Base-by-base conservation (phyloP, 1,140 invertebrate species). In the Eubasilissa regina region DNA sequence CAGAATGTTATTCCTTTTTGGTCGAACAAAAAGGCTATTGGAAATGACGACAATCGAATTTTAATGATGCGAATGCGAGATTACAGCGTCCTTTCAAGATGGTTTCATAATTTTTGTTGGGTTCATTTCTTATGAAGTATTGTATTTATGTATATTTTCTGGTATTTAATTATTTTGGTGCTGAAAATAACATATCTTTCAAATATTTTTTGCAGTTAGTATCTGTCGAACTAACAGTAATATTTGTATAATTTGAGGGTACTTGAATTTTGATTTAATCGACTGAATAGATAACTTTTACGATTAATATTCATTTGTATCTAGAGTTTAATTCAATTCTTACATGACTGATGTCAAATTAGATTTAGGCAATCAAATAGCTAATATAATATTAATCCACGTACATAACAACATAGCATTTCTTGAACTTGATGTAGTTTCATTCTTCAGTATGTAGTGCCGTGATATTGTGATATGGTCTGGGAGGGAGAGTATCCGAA, bases 1-100 rank as follows among this genome's bases (percentile, higher is more conserved):
- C 19, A 53, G 51, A 74, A 74, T 56, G 70, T 74, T 21, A 56
- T 74, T 74, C 70, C 70, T 74, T 74, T 74, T 74, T 74, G 70
- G 53, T 17, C 7, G 9, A 15, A 47, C 62, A 66, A 66, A 64
- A 66, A 66, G 4, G 45, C 45, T 44, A 44, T 43, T 43, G 35
- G 15, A 15, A 19, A 11, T 17, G 43, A 13, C 17, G 13, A 7
- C 13, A n/a, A n/a, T 66, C 43, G 13, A 7, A 47, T 44, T 44
- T 44, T 47, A 17, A 17, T 11, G 7, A 47, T 44, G 35, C 43
- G 35, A 15, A 66, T 47, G 12, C 13, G n/a, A 44, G 43, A 58
- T 21, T 21, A 35, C 6, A 35, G 25, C 6, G 25, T 35, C 25
- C 25, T 35, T 3, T 35, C 25, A 35, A 35, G 1, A 6, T 35